These are phyloP conservation scores for Bembecia ichneumoniformis DNA, from an alignment of 2,888 invertebrate genomes.

Conservation along the genomic window DNA sequence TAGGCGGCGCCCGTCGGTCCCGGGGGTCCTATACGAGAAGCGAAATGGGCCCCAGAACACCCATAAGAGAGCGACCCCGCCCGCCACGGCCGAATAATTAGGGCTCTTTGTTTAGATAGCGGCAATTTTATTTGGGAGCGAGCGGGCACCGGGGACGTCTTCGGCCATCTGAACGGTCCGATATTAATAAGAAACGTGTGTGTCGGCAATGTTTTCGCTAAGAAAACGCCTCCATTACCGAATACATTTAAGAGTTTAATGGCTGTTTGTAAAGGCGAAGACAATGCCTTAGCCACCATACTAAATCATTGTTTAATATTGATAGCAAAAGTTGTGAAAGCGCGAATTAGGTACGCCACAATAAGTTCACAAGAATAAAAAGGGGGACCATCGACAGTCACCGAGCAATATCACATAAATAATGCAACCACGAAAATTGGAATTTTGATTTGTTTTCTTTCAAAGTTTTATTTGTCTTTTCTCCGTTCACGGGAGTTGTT, in stretches of 20 bases:
- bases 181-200: constrained; percentile 71
- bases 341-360: constrained; percentile 46
- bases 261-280: neutral
- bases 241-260: neutral
- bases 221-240: neutral
- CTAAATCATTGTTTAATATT: constrained; percentile 16
- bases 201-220: constrained; percentile 23
- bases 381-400: constrained; percentile 53
- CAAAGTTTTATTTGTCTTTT: constrained; percentile 65
- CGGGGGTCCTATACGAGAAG: constrained; percentile 75
- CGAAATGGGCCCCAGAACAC: constrained; percentile 79
- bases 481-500: constrained; percentile 9
- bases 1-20: constrained; percentile 75
- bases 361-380: constrained; percentile 54
- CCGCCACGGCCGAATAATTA: constrained; percentile 77
- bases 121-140: constrained; percentile 74
- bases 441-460: constrained; percentile 70
- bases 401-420: constrained; percentile 68
- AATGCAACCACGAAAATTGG: constrained; percentile 66
- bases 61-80: constrained; percentile 79
- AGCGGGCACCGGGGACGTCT: constrained; percentile 69
- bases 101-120: constrained; percentile 76
- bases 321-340: constrained; percentile 48
- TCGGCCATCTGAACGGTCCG: constrained; percentile 64
- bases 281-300: neutral